Base-by-base conservation (phyloP, 1,140 invertebrate genomes). In the Danaus plexippus region DNA sequence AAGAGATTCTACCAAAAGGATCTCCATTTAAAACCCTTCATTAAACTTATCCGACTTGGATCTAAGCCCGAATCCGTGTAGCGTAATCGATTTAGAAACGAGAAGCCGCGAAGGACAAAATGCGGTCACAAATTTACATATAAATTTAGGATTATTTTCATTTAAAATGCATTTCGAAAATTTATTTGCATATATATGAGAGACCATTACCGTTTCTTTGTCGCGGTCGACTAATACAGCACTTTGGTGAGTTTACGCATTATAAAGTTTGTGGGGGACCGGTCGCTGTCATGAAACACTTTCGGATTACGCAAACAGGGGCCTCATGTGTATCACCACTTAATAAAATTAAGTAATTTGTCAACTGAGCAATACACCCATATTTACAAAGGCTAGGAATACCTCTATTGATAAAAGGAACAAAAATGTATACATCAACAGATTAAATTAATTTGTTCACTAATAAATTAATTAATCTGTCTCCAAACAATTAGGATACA, bases 71-170 rank as follows among this genome's bases (percentile, higher is more conserved):
- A 80, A 81, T 79, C 64, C 72, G 71, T 81, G 80, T 83, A 77
- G 78, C 73, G 63, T 85, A 86, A 84, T 86, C 79, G 83, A 86
- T 83, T 82, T 77, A 66, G 75, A 74, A 73, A 80, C 74, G 77
- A 79, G 75, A 72, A 80, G 72, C 80, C 80, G 79, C 75, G 75
- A 82, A 86, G 80, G 80, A 81, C 79, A 75, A 77, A 80, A 69
- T 78, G 79, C 73, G 80, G 77, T 77, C 73, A 80, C 73, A 68
- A 84, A 86, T 86, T 86, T 77, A 77, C 80, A 86, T 86, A 84
- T 82, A 83, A 85, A 85, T 86, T 86, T 64, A 71, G 77, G 77
- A 83, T 83, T 83, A 82, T 84, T 85, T 84, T 86, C 84, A 86
- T 86, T 84, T 84, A 69, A 76, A 81, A 78, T 75, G 77, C 81